These are phyloP conservation scores for Umimayanthus kanabou DNA, from an alignment of 92 coral and sea anemone genomes.

Conservation along the genomic window DNA sequence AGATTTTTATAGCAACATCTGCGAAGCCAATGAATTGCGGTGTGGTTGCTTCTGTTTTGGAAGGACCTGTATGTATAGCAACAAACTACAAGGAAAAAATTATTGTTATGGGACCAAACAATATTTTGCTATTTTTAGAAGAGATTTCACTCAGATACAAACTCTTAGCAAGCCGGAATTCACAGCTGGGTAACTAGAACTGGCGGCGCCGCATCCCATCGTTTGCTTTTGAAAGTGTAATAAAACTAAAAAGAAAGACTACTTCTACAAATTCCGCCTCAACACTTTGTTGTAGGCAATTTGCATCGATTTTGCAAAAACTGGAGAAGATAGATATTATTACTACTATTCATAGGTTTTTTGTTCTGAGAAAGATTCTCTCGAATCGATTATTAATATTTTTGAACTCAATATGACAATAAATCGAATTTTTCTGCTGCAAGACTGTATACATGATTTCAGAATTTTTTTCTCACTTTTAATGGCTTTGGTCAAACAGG, in stretches of 20 bases:
- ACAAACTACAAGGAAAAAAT: not conserved
- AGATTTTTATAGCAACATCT: no score
- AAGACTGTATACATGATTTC: not conserved
- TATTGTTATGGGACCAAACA: not conserved
- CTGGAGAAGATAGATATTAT: conserved; percentile 12
- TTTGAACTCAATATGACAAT: not conserved
- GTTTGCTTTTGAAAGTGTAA: not conserved
- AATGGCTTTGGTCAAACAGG: not conserved
- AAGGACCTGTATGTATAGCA: not conserved
- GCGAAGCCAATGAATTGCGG: not conserved
- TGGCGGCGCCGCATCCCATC: conserved; percentile 13
- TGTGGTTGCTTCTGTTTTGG: not conserved
- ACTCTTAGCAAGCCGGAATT: not conserved
- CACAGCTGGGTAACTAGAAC: not conserved
- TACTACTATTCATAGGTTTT: not conserved
- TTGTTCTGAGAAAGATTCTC: not conserved
- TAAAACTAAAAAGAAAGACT: conserved; percentile 12
- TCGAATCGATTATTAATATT: not conserved
- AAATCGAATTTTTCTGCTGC: not conserved
- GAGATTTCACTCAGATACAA: not conserved
- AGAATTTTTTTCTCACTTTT: not conserved
- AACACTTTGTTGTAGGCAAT: not conserved
- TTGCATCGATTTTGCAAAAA: not conserved
- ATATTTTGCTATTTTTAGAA: not conserved
- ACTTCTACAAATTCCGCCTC: not conserved